Conservation (phyloP, 2,888 invertebrate species). For the Ommatoiulus sabulosus region DNA sequence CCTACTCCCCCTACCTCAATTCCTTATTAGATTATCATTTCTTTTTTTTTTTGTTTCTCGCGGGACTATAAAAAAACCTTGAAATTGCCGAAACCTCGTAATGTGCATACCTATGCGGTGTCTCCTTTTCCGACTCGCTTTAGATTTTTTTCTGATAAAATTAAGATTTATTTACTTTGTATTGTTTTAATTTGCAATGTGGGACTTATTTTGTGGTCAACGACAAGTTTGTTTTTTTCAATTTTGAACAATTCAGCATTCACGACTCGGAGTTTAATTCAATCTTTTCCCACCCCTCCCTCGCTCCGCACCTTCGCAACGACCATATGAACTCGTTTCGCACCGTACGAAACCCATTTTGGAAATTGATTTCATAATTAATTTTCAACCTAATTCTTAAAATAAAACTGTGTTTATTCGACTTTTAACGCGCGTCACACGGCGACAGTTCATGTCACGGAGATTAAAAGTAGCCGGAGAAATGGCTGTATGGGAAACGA, state of each 20-base stretch:
- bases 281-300: not conserved
- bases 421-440: not conserved
- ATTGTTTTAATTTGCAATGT: conserved; percentile 40
- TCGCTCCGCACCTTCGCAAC: not conserved
- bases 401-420: not conserved
- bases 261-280: not conserved
- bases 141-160: conserved; percentile 39
- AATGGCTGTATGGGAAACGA: not conserved
- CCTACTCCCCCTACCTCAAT: conserved; percentile 31
- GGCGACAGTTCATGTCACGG: conserved; percentile 3
- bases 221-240: not conserved
- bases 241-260: conserved; percentile 1
- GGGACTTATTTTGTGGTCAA: conserved; percentile 2
- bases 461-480: not conserved
- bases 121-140: not conserved
- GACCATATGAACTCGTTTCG: not conserved
- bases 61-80: conserved; percentile 17
- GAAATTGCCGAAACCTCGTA: conserved; percentile 43
- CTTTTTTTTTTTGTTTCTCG: not conserved
- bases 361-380: conserved; percentile 22
- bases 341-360: conserved; percentile 14
- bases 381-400: conserved; percentile 21
- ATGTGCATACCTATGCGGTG: conserved; percentile 34
- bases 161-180: conserved; percentile 24
- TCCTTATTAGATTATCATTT: conserved; percentile 40